Base-by-base conservation (phyloP, 2,888 invertebrate species). In the Lasioglossum vierecki region DNA sequence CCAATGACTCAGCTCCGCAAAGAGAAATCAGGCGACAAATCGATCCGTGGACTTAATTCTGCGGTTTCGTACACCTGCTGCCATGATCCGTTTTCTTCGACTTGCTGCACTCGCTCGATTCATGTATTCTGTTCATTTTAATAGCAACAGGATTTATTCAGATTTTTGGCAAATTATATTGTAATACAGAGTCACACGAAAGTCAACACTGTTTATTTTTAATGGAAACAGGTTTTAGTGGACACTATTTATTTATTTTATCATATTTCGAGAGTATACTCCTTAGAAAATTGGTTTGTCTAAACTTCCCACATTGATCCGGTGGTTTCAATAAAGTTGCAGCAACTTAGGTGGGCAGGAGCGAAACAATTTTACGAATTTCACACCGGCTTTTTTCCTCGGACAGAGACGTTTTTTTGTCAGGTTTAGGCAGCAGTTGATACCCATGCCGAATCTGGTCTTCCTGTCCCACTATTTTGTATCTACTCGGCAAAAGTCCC, bases 391-490 rank as follows among this genome's bases (percentile, higher is more conserved):
- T 87, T 88, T 88, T 88, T 83, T 44, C 76, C 11, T 76, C 11
- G 57, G 70, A 71, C 79, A 49, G 30, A 41, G 39, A 15, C 11
- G 35, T 82, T 84, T 80, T 84, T 72, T 74, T 88, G 80, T 72
- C 74, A 72, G 85, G 89, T 90, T 91, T 91, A 85, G 85, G 88
- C 88, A 90, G 89, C 90, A 89, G 86, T 88, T 89, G 85, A 87
- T 85, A 85, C 73, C 91, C 92, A 90, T 92, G 89, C 89, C 92
- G 91, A 92, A 92, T 92, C 88, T 89, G 84, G 85, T 87, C 89
- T 92, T 92, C 91, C 91, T 91, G 89, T 79, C 86, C 76, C 63
- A 39, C 80, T 63, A 63, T 80, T 77, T 83, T 74, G 49, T 75
- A 74, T 77, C 70, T 71, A 83, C 83, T 83, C 66, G 46, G 73